Evolutionary conservation across 2,113 vertebrate species (phyloP).

Genomic region (Rhea pennata): DNA sequence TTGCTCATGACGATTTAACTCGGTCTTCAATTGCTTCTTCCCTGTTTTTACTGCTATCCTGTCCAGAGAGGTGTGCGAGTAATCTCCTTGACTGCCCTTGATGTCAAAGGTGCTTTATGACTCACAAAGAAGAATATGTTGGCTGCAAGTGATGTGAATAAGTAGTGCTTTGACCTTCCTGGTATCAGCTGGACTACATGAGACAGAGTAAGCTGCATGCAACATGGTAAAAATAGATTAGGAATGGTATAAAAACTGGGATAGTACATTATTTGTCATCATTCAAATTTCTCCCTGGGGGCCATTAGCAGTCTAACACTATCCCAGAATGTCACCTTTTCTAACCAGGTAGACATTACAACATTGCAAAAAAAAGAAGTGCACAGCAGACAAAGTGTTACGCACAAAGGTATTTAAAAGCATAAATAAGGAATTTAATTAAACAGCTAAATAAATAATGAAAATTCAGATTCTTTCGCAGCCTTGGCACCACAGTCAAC

Average conservation of each 20-base stretch:
- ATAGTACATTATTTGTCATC: slow-evolving; percentile 15
- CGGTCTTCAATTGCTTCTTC: slow-evolving; percentile 35
- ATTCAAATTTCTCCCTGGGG: slow-evolving; percentile 49
- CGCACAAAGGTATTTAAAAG: neutral
- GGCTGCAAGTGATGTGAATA: slow-evolving; percentile 52
- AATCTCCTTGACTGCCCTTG: slow-evolving; percentile 68
- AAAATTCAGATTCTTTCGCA: neutral
- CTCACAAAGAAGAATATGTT: slow-evolving; percentile 66
- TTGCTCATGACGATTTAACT: slow-evolving; percentile 39
- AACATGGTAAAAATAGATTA: slow-evolving; percentile 55
- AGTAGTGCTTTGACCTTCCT: slow-evolving; percentile 72
- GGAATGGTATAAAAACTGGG: slow-evolving; percentile 31
- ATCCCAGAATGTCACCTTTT: slow-evolving; percentile 20
- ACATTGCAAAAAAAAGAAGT: neutral
- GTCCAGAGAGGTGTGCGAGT: slow-evolving; percentile 41
- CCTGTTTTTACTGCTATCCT: slow-evolving; percentile 34
- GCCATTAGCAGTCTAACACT: neutral
- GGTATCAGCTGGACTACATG: slow-evolving; percentile 20
- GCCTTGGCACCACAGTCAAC: neutral
- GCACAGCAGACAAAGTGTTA: neutral
- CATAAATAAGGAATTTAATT: slow-evolving; percentile 1
- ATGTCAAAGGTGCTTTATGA: slow-evolving; percentile 75
- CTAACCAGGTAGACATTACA: neutral
- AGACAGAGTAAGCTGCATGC: slow-evolving; percentile 53
- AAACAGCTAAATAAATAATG: slow-evolving; percentile 47